Percentiles rank a stretch among this genome's conserved stretches.
Evolutionary conservation across 2,888 invertebrate genomes (phyloP).

Genomic region (Venusia cambrica): DNA sequence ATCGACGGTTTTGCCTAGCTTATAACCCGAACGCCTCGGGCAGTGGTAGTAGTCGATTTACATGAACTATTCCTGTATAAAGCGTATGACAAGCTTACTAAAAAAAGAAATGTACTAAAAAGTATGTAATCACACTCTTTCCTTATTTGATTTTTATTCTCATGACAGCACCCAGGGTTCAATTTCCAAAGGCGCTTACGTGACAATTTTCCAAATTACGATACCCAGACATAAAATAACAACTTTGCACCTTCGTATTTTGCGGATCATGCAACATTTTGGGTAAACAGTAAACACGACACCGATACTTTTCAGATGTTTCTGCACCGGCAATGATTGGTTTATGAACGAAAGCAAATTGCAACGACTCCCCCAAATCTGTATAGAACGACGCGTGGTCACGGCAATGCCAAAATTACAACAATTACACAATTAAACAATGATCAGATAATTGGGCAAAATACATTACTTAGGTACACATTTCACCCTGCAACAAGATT

Average conservation of each 20-base stretch:
- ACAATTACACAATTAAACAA: too few species aligned
- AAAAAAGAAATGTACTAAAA: too few species aligned
- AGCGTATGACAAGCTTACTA: too few species aligned
- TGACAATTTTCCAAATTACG: conserved; percentile 16
- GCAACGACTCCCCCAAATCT: conserved; percentile 35
- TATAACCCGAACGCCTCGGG: too few species aligned
- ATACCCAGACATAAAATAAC: conserved; percentile 21
- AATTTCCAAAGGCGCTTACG: conserved; percentile 20
- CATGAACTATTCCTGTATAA: too few species aligned
- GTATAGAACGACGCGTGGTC: conserved; percentile 25
- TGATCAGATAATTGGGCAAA: too few species aligned
- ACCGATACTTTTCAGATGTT: conserved; percentile 18
- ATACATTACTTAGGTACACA: too few species aligned
- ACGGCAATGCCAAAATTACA: conserved; percentile 22
- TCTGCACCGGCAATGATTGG: conserved; percentile 51
- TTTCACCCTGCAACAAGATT: too few species aligned
- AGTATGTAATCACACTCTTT: too few species aligned
- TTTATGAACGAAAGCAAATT: conserved; percentile 74
- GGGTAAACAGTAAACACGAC: conserved; percentile 19
- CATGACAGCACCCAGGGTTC: conserved; percentile 7
- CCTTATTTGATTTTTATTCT: too few species aligned
- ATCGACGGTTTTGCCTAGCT: too few species aligned
- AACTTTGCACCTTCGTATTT: conserved; percentile 20
- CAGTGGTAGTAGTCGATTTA: too few species aligned
- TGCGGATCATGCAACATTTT: conserved; percentile 21